Evolutionary conservation across 2,797 vertebrate genomes (phyloP).

Genomic region (Macrochelys suwanniensis): DNA sequence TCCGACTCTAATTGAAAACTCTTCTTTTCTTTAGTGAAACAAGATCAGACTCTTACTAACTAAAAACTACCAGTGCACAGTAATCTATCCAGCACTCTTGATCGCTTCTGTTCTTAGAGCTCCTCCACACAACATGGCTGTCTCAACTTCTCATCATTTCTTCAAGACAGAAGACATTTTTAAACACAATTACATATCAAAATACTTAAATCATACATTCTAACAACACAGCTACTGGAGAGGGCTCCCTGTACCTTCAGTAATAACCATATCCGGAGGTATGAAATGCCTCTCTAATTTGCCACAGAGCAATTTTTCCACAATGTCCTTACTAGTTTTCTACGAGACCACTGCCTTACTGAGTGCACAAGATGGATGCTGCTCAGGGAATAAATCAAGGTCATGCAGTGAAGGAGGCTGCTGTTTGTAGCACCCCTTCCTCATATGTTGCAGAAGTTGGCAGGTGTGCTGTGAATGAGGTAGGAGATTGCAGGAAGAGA

Average conservation of each 20-base stretch:
- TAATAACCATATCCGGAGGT: neutral
- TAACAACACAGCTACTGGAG: neutral
- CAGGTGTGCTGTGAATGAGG: neutral
- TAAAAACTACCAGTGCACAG: neutral
- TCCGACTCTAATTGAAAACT: conserved; percentile 17
- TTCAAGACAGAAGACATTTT: neutral
- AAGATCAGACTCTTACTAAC: conserved; percentile 20
- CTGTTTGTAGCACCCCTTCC: neutral
- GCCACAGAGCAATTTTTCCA: neutral
- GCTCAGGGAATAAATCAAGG: neutral
- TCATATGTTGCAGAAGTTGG: neutral
- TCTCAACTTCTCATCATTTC: neutral
- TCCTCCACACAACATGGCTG: conserved; percentile 6
- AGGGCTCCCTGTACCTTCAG: neutral
- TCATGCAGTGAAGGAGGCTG: neutral
- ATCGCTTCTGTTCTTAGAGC: neutral
- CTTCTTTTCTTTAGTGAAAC: conserved; percentile 12
- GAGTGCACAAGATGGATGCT: neutral
- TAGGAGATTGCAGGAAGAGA: neutral
- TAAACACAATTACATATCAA: neutral
- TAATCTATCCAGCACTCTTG: neutral
- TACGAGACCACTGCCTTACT: neutral
- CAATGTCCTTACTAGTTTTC: neutral
- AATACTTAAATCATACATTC: neutral
- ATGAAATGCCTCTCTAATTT: neutral